Conservation (phyloP, 1,140 invertebrate genomes). For the Pogonus chalceus region DNA sequence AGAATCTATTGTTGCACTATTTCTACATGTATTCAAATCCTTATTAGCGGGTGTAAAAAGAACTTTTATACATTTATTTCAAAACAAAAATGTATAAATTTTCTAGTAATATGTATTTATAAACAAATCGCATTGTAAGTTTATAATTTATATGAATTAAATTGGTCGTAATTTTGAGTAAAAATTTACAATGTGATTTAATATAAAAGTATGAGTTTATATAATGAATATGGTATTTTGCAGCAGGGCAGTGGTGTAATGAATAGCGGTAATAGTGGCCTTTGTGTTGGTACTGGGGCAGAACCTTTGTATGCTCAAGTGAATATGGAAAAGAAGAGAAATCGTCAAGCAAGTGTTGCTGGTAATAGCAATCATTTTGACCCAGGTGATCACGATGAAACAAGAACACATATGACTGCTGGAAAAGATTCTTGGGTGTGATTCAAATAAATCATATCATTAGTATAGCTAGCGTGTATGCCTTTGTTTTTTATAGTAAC, state of each 20-base stretch:
- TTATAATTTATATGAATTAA: too few species aligned
- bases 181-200: neutral
- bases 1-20: too few species aligned
- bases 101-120: too few species aligned
- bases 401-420: slow-evolving; percentile 20
- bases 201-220: neutral
- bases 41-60: too few species aligned
- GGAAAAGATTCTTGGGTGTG: slow-evolving; percentile 36
- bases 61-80: too few species aligned
- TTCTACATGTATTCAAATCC: too few species aligned
- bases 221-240: neutral
- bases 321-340: slow-evolving; percentile 68
- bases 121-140: too few species aligned
- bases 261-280: slow-evolving; percentile 3
- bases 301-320: slow-evolving; percentile 73
- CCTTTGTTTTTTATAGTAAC: neutral
- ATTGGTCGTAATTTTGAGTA: neutral
- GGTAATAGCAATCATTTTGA: slow-evolving; percentile 29
- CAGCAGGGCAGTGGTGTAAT: neutral
- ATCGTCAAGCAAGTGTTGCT: slow-evolving; percentile 40
- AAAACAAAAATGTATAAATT: too few species aligned
- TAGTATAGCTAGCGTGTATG: neutral
- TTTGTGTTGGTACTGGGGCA: slow-evolving; percentile 40
- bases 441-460: slow-evolving; percentile 1
- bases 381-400: slow-evolving; percentile 13